Conservation (phyloP, 2,888 invertebrate species). For the Antheraea assamensis region DNA sequence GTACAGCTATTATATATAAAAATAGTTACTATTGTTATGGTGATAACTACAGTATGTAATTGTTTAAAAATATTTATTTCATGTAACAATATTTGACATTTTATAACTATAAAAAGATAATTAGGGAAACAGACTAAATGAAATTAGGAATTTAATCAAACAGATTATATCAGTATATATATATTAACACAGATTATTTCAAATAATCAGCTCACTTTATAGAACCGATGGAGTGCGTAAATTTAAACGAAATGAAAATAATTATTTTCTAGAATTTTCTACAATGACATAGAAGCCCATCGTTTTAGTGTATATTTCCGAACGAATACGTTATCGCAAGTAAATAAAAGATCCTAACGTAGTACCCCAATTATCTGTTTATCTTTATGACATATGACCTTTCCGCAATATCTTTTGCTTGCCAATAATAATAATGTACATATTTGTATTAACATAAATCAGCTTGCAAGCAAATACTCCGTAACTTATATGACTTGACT, state of each 20-base stretch:
- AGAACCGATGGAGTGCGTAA: background rate
- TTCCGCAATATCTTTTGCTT: background rate
- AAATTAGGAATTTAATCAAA: background rate
- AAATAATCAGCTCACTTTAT: background rate
- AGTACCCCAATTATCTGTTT: background rate
- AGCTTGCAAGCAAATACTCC: background rate
- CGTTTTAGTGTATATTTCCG: background rate
- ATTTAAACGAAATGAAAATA: background rate
- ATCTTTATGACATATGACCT: background rate
- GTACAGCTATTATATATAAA: no score
- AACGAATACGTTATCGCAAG: background rate
- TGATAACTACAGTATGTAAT: no score
- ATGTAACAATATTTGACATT: background rate
- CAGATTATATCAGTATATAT: background rate
- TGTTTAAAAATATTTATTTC: background rate
- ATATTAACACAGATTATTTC: background rate
- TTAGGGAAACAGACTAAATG: background rate
- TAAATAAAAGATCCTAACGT: background rate
- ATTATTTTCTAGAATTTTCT: background rate
- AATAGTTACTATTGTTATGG: no score
- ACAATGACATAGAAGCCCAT: background rate
- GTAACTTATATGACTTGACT: background rate
- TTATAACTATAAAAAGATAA: background rate
- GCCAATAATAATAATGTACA: background rate
- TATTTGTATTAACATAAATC: background rate